Evolutionary conservation across 2,797 vertebrate genomes (phyloP).

Genomic region (Psittacula echo): DNA sequence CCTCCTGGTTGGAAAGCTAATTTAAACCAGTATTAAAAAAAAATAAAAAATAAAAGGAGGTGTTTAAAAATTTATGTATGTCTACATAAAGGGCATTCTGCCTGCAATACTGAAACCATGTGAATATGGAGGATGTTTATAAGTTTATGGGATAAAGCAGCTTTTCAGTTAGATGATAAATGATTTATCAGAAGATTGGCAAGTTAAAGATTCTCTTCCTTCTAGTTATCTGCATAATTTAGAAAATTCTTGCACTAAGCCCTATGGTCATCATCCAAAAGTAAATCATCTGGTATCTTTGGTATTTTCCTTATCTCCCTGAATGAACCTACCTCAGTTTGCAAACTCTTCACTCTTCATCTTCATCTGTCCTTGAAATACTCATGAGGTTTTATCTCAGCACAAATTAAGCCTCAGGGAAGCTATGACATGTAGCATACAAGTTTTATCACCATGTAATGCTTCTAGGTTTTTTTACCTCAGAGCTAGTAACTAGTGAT

Average conservation of each 20-base stretch:
- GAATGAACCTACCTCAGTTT: background rate
- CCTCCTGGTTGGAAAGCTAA: background rate
- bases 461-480: background rate
- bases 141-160: background rate
- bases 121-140: background rate
- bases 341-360: background rate
- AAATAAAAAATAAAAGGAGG: background rate
- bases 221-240: background rate
- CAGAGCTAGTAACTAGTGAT: background rate
- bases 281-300: background rate
- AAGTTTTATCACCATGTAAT: background rate
- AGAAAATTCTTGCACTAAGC: background rate
- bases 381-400: background rate
- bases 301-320: background rate
- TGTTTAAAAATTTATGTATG: slow-evolving; percentile 6
- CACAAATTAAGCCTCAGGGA: background rate
- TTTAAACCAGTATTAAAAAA: background rate
- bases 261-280: background rate
- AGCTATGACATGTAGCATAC: background rate
- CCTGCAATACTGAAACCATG: background rate
- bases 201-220: background rate
- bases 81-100: background rate
- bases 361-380: background rate
- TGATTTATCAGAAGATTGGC: background rate
- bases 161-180: background rate